A percentile compares a stretch with the other conserved stretches of the same genome.
Evolutionary conservation across 2,113 vertebrate species (phyloP).

Genomic region (Syngnathus scovelli): DNA sequence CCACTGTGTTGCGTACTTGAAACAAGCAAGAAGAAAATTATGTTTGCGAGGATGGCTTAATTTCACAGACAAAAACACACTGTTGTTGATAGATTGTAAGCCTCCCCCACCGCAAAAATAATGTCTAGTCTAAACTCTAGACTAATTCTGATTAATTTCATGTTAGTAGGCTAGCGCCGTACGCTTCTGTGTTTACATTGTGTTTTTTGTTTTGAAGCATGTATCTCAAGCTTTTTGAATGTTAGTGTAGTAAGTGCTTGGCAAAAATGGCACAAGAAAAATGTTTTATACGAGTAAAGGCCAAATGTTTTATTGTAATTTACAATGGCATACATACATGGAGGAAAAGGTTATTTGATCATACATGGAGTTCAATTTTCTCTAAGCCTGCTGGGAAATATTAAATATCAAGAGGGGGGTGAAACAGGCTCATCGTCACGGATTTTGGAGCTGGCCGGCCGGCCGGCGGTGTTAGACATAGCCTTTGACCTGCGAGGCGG

Average conservation of each 20-base stretch:
- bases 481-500: constrained; percentile 72
- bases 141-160: too few relatives aligned
- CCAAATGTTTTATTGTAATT: constrained; percentile 67
- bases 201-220: background rate
- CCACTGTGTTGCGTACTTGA: constrained; percentile 31
- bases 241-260: background rate
- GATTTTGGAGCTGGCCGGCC: constrained; percentile 19
- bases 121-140: too few relatives aligned
- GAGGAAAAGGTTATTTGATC: constrained; percentile 58
- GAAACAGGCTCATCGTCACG: constrained; percentile 34
- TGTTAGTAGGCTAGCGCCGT: too few relatives aligned
- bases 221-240: background rate
- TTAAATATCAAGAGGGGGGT: constrained; percentile 59
- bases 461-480: constrained; percentile 64
- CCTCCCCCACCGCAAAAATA: too few relatives aligned
- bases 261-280: background rate
- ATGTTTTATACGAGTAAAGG: constrained; percentile 5
- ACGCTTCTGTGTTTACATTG: background rate
- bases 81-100: background rate
- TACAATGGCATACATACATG: constrained; percentile 59
- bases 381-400: constrained; percentile 53
- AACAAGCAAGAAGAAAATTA: constrained; percentile 2
- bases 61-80: background rate
- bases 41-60: background rate
- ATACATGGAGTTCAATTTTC: constrained; percentile 59